A percentile compares a stretch with the other conserved stretches of the same genome.
phyloP scores from a whole-genome alignment of 2,113 vertebrate genomes.

The Tricholaema leucomelas region DNA sequence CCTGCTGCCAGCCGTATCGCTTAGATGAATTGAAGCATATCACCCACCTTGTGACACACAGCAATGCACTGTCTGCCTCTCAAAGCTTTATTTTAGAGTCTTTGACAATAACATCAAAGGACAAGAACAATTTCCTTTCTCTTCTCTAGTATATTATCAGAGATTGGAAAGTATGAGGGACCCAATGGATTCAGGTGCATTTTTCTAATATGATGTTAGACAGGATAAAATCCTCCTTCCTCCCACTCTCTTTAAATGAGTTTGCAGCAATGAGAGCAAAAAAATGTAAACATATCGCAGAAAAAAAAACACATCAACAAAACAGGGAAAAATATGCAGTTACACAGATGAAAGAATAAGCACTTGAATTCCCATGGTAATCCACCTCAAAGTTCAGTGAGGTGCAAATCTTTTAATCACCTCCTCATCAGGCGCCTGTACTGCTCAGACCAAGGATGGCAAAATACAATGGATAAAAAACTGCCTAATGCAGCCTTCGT shows the following conservation, averaged over 20 bases:
- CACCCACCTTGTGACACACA: background rate
- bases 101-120: slow-evolving; percentile 45
- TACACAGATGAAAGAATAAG: slow-evolving; percentile 36
- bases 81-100: slow-evolving; percentile 11
- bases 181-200: background rate
- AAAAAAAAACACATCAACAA: background rate
- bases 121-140: slow-evolving; percentile 48
- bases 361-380: slow-evolving; percentile 19
- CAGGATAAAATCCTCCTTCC: slow-evolving; percentile 17
- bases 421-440: background rate
- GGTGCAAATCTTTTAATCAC: slow-evolving; percentile 51
- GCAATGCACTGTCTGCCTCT: background rate
- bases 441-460: slow-evolving; percentile 15
- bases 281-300: slow-evolving; percentile 1
- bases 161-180: background rate
- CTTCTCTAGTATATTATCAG: background rate
- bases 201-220: slow-evolving; percentile 12
- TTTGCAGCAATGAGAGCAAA: slow-evolving; percentile 29
- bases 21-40: background rate
- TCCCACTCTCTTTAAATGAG: slow-evolving; percentile 6
- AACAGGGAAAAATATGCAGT: background rate
- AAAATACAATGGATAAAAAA: slow-evolving; percentile 1
- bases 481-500: background rate
- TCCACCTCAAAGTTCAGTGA: slow-evolving; percentile 50
- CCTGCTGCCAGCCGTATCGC: background rate